Base-by-base conservation (phyloP, 2,113 vertebrate species). In the Microtus pennsylvanicus region DNA sequence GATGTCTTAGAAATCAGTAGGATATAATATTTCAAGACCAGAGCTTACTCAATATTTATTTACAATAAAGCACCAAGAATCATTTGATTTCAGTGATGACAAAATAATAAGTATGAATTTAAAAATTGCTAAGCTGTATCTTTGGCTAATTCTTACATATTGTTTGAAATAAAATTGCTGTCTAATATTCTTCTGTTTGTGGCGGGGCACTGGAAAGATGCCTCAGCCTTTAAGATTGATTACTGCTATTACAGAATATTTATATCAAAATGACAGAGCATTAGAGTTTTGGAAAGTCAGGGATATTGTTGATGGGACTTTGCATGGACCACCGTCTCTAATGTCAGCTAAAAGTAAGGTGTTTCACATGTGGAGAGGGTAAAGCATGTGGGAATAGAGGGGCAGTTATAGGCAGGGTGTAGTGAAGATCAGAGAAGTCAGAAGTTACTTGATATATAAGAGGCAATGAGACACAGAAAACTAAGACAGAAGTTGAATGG, bases 141-240 rank as follows among this genome's bases (percentile, higher is more conserved):
- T 95, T 91, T 81, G 11, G 16, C 61, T 90, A 89, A 69, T 87
- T 65, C 61, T 58, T 75, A 61, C 22, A 35, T 89, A 63, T 77
- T 7, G 91, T 93, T 93, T 87, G 55, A 91, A 95, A 94, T 88
- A 89, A 92, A 76, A 87, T 77, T 90, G 4, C 16, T 63, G 12
- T 67, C 69, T 72, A 72, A 78, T 61, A 87, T 72, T 80, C 24
- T 93, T 13, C 16, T 77, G 16, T 83, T 83, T 65, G 2, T 65
- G 2, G 55, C 3, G 3, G 5, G 35, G n/a, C 14, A n/a, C 12
- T 42, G n/a, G n/a, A 26, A 13, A 61, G n/a, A 82, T 38, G 55
- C n/a, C 35, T 28, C 50, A 17, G 2, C 35, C 80, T 82, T 82
- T 82, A 58, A 61, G 21, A 82, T 22, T 24, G 35, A 35, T 38